A percentile compares a stretch with the other conserved stretches of the same genome.
Conservation (phyloP, 2,113 vertebrate genomes). For the Hydropotes inermis region DNA sequence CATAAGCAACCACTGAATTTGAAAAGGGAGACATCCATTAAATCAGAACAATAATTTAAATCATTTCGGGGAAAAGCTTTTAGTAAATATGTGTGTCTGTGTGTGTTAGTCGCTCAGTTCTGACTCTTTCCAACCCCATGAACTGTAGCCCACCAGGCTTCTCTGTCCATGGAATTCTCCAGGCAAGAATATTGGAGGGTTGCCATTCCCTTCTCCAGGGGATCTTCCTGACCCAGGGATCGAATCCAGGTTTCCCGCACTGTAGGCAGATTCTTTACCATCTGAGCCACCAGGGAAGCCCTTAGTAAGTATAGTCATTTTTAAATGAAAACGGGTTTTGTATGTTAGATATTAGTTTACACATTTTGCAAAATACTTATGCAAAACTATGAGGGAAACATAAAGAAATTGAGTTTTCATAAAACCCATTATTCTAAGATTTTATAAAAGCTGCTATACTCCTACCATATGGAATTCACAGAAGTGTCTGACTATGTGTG, state of each 20-base stretch:
- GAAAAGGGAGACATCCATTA: background rate
- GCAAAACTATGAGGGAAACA: background rate
- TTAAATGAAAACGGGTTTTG: background rate
- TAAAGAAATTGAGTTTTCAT: background rate
- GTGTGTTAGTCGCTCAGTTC: background rate
- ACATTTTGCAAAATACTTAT: background rate
- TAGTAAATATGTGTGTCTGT: background rate
- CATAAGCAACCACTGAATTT: background rate
- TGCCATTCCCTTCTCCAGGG: background rate
- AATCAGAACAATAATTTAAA: background rate
- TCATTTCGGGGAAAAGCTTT: background rate
- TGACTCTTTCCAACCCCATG: background rate
- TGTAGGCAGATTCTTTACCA: background rate
- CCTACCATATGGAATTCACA: background rate
- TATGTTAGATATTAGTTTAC: background rate
- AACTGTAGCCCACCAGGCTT: background rate
- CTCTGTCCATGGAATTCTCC: background rate
- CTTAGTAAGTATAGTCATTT: background rate
- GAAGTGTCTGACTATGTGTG: background rate
- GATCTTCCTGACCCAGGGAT: background rate
- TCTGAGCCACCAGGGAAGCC: background rate
- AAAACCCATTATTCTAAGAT: background rate
- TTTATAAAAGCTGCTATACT: background rate
- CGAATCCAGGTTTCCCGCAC: background rate
- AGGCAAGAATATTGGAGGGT: background rate